Evolutionary conservation across 2,888 invertebrate genomes (phyloP).

Genomic region (Coelopa pilipes): DNA sequence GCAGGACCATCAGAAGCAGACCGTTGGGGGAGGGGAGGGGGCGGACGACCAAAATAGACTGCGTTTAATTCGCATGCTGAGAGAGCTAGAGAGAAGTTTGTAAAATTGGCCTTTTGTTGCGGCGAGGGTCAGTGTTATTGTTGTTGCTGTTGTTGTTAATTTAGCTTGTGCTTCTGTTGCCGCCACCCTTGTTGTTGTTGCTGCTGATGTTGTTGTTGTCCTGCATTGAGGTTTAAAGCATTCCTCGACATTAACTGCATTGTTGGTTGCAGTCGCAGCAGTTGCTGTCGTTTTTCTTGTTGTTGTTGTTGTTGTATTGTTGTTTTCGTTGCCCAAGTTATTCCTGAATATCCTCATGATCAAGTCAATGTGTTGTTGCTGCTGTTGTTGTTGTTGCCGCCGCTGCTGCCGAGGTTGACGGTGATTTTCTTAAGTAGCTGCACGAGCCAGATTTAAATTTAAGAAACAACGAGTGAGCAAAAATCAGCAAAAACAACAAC

Average conservation of each 20-base stretch:
- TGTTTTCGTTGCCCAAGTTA: too few species aligned
- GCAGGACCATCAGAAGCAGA: too few species aligned
- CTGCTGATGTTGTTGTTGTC: constrained; percentile 26
- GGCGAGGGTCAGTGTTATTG: constrained; percentile 4
- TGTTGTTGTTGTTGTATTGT: too few species aligned
- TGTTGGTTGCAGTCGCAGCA: too few species aligned
- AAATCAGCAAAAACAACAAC: constrained; percentile 1
- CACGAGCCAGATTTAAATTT: constrained; percentile 3
- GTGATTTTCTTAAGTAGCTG: constrained; percentile 23
- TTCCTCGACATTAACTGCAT: constrained; percentile 10
- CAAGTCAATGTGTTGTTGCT: too few species aligned
- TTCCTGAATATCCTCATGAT: too few species aligned
- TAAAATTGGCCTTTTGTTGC: constrained; percentile 26
- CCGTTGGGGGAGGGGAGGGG: constrained; percentile 20
- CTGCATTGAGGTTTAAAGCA: constrained; percentile 28
- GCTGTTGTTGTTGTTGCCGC: background rate
- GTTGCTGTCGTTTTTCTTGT: too few species aligned
- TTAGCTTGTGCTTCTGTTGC: constrained; percentile 36
- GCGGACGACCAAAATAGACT: background rate
- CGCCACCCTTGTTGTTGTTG: constrained; percentile 35
- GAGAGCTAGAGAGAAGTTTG: too few species aligned
- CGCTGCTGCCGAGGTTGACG: background rate
- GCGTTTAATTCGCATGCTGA: background rate
- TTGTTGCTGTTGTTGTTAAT: constrained; percentile 38
- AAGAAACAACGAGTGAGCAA: background rate